Evolutionary conservation across 2,113 vertebrate genomes (phyloP), one percentile per base, ranked within the genome.

Genomic region (Microcebus murinus): DNA sequence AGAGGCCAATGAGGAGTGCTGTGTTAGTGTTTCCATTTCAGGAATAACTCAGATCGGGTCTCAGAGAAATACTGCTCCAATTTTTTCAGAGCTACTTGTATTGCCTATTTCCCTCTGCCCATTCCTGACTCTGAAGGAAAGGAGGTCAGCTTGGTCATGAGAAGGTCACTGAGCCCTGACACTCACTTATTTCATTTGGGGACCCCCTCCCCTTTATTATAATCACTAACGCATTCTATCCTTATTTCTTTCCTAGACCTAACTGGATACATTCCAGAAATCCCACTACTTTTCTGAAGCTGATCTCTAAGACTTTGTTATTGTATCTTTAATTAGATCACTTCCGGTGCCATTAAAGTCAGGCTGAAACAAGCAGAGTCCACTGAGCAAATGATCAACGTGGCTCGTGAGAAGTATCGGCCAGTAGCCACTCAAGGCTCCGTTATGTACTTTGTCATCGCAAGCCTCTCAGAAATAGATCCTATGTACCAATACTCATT

Each of bases 401-500:
- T 97, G 2, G 98, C 98, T 9, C 97, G 97, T 39, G 99, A 99
- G 97, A 98, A 99, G 88, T 99, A 99, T 63, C 98, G 98, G 4
- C 97, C 98, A 1, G 98, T 99, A 31, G 98, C 99, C 71, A 98
- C 98, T 14, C 98, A 97, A 39, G 99, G 98, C 67, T 99, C 99
- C 6, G 97, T 99, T 59, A 98, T 99, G 92, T 99, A 99, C 96
- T 99, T 99, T 73, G 98, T 99, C 65, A 98, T 99, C 4, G 98
- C 99, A 79, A 98, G 98, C 95, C 98, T 99, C 34, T 99, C 99
- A 3, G 99, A 99, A 96, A 99, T 99, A 39, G 99, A 99, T 96
- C 98, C 98, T 2, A 99, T 99, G 98, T 99, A 99, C 97, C 99
- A 99, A 76, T 99, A 99, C 96, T 99, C 99, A 31, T 97, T 99